Conservation (phyloP, 2,113 vertebrate species). For the Neolamprologus tretocephalus region DNA sequence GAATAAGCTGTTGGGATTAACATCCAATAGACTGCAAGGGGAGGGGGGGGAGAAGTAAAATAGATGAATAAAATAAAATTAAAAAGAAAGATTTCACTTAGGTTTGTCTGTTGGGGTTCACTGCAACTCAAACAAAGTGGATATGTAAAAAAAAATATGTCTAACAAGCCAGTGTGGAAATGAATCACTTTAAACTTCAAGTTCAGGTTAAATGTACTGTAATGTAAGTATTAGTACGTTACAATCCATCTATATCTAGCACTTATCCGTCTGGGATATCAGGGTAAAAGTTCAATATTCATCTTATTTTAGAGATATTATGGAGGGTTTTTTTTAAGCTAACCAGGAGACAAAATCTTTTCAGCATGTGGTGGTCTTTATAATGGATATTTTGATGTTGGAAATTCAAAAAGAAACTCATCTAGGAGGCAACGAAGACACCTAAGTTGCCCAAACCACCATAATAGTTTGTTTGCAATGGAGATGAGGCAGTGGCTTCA, state of each 20-base stretch:
- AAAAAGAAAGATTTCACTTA: background rate
- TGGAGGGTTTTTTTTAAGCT: background rate
- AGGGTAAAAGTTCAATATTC: background rate
- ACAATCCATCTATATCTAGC: background rate
- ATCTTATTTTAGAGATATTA: background rate
- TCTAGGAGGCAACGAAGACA: fast-evolving
- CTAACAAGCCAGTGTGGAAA: background rate
- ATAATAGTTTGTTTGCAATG: background rate
- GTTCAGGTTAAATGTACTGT: background rate
- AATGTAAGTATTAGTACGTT: background rate
- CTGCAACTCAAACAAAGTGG: background rate
- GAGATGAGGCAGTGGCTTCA: background rate
- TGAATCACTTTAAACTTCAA: background rate
- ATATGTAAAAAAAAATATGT: background rate
- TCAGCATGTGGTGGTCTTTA: background rate
- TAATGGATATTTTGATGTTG: background rate
- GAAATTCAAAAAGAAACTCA: background rate
- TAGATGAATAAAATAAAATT: background rate
- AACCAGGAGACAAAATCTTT: background rate
- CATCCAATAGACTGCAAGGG: background rate
- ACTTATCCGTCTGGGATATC: fast-evolving
- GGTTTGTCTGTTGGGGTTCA: background rate
- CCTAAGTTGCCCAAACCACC: background rate
- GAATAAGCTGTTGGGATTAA: background rate
- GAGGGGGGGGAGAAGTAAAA: background rate